Conservation (phyloP, 2,888 invertebrate genomes). For the Drosophila differens region DNA sequence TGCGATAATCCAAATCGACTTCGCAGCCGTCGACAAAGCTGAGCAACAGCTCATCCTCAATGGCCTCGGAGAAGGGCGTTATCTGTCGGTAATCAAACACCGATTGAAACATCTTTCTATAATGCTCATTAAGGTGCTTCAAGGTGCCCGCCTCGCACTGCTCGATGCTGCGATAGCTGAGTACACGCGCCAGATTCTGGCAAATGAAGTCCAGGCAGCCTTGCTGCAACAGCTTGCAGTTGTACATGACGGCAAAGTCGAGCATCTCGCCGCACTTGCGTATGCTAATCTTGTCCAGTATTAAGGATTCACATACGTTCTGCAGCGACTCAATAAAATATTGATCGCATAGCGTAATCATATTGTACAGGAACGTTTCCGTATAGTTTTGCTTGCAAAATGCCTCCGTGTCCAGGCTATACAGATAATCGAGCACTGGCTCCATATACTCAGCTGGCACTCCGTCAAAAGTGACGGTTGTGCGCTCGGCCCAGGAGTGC, state of each 20-base stretch:
- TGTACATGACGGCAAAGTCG: slow-evolving; percentile 91
- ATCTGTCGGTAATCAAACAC: slow-evolving; percentile 88
- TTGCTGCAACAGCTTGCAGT: slow-evolving; percentile 90
- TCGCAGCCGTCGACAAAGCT: slow-evolving; percentile 85
- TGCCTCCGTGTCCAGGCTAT: slow-evolving; percentile 89
- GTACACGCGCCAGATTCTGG: slow-evolving; percentile 90
- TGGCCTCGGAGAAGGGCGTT: slow-evolving; percentile 89
- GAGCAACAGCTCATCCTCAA: slow-evolving; percentile 87
- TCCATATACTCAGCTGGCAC: slow-evolving; percentile 86
- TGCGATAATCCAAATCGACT: slow-evolving; percentile 86
- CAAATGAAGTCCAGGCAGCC: slow-evolving; percentile 92
- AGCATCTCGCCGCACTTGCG: slow-evolving; percentile 92
- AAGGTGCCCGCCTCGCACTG: slow-evolving; percentile 88
- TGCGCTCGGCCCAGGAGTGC: slow-evolving; percentile 88
- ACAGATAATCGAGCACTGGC: slow-evolving; percentile 91
- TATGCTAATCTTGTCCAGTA: slow-evolving; percentile 89
- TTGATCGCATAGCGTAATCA: slow-evolving; percentile 92
- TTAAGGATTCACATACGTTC: slow-evolving; percentile 89
- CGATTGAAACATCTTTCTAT: slow-evolving; percentile 87
- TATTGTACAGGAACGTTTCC: slow-evolving; percentile 89
- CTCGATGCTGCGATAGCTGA: slow-evolving; percentile 90
- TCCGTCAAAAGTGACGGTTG: slow-evolving; percentile 78
- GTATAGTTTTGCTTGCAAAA: slow-evolving; percentile 88
- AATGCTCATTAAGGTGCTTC: slow-evolving; percentile 89
- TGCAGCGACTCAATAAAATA: slow-evolving; percentile 90